phyloP scores from a whole-genome alignment of 2,797 vertebrate species.

The Pitangus sulphuratus region DNA sequence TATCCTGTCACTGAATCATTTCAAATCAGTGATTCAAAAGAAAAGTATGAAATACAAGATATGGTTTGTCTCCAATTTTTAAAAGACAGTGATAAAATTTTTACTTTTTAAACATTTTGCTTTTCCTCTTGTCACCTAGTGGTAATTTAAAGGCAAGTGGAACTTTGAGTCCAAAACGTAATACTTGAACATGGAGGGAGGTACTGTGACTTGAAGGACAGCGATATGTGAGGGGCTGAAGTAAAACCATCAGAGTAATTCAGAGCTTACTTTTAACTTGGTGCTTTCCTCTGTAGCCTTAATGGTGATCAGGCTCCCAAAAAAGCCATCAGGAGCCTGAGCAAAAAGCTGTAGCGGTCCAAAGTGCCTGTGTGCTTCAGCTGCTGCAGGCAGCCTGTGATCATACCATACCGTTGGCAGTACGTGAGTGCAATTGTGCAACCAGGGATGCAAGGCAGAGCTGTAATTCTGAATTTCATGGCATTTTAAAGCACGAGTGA shows the following conservation, averaged over 20 bases:
- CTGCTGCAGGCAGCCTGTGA: background rate
- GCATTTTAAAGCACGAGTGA: constrained; percentile 26
- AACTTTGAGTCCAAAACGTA: background rate
- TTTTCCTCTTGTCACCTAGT: background rate
- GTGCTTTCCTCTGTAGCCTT: background rate
- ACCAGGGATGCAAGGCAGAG: background rate
- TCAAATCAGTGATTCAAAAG: background rate
- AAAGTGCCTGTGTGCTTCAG: background rate
- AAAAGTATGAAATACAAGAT: background rate
- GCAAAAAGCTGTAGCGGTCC: background rate
- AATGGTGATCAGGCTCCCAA: background rate
- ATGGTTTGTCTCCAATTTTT: background rate
- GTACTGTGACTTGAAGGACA: background rate
- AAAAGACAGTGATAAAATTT: background rate
- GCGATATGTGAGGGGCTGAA: background rate
- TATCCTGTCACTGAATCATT: background rate
- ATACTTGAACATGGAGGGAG: background rate
- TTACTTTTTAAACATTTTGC: background rate
- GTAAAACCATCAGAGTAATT: background rate
- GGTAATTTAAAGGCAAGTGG: background rate
- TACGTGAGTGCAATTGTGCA: background rate
- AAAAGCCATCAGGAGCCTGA: background rate
- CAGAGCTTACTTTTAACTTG: background rate
- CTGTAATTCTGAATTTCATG: constrained; percentile 16
- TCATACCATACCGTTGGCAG: background rate